These are phyloP conservation scores for Crambe crambe DNA, from an alignment of 37 sponge, comb jelly and placozoan genomes.

Conservation along the genomic window DNA sequence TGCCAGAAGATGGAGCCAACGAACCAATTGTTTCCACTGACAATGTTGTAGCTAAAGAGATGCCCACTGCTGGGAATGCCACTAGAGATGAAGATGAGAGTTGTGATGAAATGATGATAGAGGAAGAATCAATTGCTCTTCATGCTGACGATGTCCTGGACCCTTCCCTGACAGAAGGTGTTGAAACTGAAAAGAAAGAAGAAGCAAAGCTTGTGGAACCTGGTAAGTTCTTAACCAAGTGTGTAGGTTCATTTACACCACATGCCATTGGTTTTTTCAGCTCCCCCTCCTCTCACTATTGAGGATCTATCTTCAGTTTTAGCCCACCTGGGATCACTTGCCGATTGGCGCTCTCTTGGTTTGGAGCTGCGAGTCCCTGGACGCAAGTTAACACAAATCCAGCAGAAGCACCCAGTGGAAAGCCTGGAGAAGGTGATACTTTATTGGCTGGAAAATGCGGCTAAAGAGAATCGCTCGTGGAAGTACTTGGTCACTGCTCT, in stretches of 20 bases:
- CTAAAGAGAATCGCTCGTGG: background rate
- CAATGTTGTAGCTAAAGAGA: background rate
- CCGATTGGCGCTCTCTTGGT: conserved; percentile 12
- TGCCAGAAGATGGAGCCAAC: background rate
- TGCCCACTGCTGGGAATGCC: background rate
- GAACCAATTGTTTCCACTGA: background rate
- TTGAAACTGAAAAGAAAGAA: background rate
- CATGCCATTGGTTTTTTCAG: too few species aligned
- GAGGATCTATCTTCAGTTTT: background rate
- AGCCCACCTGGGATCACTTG: background rate
- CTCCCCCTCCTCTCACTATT: background rate
- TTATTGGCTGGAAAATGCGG: background rate
- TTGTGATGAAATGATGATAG: background rate
- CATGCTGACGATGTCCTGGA: conserved; percentile 13
- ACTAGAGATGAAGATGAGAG: background rate
- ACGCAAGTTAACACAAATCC: conserved; percentile 7
- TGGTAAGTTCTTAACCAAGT: background rate
- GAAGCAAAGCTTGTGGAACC: background rate
- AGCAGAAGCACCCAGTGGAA: conserved; percentile 8
- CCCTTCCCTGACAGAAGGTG: conserved; percentile 2
- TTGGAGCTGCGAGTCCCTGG: conserved; percentile 11
- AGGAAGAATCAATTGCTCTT: conserved; percentile 10
- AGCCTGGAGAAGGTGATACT: conserved; percentile 1
- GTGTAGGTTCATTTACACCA: background rate
- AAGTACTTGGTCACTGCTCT: background rate